Conservation (phyloP, 1,140 invertebrate genomes). For the Marisa cornuarietis region DNA sequence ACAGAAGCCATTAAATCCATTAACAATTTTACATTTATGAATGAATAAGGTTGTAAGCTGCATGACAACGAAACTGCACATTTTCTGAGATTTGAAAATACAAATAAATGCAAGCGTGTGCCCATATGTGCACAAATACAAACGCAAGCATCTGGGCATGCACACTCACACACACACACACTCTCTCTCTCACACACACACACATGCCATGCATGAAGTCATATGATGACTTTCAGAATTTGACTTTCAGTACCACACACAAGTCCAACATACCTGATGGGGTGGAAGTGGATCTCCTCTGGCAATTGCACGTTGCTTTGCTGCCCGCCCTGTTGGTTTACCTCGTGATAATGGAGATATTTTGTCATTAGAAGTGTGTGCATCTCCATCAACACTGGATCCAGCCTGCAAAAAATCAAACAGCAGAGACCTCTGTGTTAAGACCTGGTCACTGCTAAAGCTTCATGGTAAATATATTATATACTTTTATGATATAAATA, state of each 20-base stretch:
- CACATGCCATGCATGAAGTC: background rate
- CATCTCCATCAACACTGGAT: constrained; percentile 7
- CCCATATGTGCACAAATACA: background rate
- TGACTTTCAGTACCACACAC: background rate
- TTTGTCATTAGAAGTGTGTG: constrained; percentile 5
- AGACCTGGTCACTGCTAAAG: no score
- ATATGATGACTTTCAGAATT: background rate
- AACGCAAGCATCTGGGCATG: no score
- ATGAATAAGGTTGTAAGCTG: background rate
- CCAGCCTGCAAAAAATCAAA: constrained; percentile 1
- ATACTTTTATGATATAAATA: no score
- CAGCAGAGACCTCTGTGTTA: constrained; percentile 13
- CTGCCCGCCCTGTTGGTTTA: constrained; percentile 44
- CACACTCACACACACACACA: background rate
- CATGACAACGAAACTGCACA: background rate
- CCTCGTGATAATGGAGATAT: constrained; percentile 22
- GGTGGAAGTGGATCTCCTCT: constrained; percentile 60
- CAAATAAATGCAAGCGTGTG: background rate
- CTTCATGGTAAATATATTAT: no score
- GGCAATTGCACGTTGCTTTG: constrained; percentile 56
- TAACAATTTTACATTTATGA: background rate
- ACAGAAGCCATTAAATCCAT: background rate
- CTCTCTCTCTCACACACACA: no score
- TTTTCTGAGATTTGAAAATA: background rate
- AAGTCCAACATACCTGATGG: constrained; percentile 45